These are phyloP conservation scores for Onchidella celtica DNA, from an alignment of 2,888 invertebrate genomes.

Conservation along the genomic window DNA sequence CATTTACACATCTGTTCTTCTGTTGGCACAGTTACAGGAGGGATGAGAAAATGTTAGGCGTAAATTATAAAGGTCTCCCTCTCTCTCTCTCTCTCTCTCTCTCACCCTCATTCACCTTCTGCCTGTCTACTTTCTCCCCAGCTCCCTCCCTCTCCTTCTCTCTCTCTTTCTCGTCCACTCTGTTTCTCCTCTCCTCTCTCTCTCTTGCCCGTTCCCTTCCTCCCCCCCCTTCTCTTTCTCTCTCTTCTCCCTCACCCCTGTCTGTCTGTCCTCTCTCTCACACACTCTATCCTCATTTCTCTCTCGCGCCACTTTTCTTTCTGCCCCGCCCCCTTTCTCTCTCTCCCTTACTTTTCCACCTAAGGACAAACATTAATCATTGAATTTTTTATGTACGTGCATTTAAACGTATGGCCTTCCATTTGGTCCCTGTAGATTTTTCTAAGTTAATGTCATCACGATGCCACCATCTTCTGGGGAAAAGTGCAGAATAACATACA, in stretches of 20 bases:
- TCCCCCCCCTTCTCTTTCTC: background rate
- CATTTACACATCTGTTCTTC: no score
- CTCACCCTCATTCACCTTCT: background rate
- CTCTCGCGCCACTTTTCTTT: background rate
- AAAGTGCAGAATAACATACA: no score
- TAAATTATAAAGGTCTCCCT: no score
- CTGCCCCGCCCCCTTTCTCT: background rate
- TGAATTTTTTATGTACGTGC: no score
- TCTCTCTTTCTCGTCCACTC: background rate
- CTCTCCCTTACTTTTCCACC: background rate
- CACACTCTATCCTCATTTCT: background rate
- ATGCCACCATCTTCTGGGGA: no score
- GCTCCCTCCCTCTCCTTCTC: background rate
- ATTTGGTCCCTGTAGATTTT: no score
- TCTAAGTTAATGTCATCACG: no score
- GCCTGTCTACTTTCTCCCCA: background rate
- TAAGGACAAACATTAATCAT: no score
- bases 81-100: background rate
- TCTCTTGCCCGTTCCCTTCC: background rate
- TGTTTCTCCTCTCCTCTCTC: background rate
- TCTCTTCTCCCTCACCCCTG: background rate
- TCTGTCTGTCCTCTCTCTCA: background rate
- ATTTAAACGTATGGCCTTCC: no score
- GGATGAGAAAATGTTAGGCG: no score
- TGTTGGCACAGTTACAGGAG: no score